Base-by-base conservation (phyloP, 2,113 vertebrate species). In the Pleuronectes platessa region DNA sequence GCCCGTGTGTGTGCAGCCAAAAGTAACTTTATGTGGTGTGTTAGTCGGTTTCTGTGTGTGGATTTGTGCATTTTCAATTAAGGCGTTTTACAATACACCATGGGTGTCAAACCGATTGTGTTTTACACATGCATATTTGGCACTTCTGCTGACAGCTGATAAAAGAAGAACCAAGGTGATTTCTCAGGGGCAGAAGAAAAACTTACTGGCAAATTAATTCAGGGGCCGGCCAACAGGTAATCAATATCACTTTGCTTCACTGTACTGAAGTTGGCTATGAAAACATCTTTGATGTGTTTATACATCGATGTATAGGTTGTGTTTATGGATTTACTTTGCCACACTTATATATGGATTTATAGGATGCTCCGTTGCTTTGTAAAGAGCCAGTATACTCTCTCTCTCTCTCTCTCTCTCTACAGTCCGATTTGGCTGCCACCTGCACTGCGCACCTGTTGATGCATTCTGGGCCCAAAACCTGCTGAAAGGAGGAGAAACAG, bases 201-300 rank as follows among this genome's bases (percentile, higher is more conserved):
- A 77, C 6, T 27, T 37, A 73, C 47, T 21, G 47, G 74, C 10
- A 55, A 87, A 75, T 79, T 8, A 68, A 69, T 79, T 81, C 74
- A 70, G 68, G 37, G 60, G 54, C 26, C 49, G 45, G 68, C 37
- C 54, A 61, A 71, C 56, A 75, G 61, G 61, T 78, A 73, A 81
- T 88, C 78, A 76, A 83, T 85, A 78, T 63, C 64, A 66, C 76
- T 83, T 81, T 72, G 53, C 61, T 76, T 74, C 40, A 64, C 51
- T 58, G 61, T 54, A 45, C 67, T 21, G 18, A 73, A 23, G 54
- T 53, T 35, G n/a, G 60, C 75, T 40, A 67, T 73, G 51, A 71
- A 71, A 74, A 65, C 72, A 66, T 23, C 2, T 72, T 61, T 73
- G 45, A 72, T 73, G 58, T 79, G 59, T 68, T 65, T 51, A 58